Evolutionary conservation across 2,113 vertebrate genomes (phyloP), one percentile per base, ranked within the genome.

Genomic region (Acrocephalus arundinaceus): DNA sequence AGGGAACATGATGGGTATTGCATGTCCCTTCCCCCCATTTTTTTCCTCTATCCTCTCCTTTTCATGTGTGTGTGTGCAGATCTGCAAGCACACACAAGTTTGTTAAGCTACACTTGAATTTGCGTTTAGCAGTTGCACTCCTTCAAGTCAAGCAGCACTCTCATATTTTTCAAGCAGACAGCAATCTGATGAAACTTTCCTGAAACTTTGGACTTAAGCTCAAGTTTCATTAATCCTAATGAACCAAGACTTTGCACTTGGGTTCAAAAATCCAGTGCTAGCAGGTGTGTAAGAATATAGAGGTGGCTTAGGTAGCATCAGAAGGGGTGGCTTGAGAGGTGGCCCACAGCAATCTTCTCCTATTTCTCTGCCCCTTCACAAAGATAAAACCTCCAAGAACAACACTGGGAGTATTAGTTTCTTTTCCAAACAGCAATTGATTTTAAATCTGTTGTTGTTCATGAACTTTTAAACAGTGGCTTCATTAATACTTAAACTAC

Each of bases 201-300:
- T 68, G 57, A 71, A 81, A 59, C n/a, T 89, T 35, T 43, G 57
- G 62, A 31, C n/a, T 81, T 61, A 48, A 78, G 61, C 68, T 94
- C 80, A 52, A 52, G 74, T 94, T 96, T 92, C 83, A 61, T 68
- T 25, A 87, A 48, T 68, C 18, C 78, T 37, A 41, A 72, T 15
- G n/a, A 90, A 81, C 21, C 18, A 61, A 52, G 68, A 51, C 49
- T 72, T 94, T 46, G 27, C 83, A 46, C 52, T 78, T 54, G 33
- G 21, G 5, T 68, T 75, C 57, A 52, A 71, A 86, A 83, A 90
- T 68, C 62, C 45, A 57, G 33, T 61, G 61, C 39, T 89, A 80
- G 59, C 58, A 66, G 49, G 65, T 90, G 77, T 63, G 43, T 45
- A 39, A 72, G 58, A 22, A 48, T 14, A 75, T 8, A 23, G 73